Evolutionary conservation across 2,113 vertebrate species (phyloP).

Genomic region (Zapus hudsonius): DNA sequence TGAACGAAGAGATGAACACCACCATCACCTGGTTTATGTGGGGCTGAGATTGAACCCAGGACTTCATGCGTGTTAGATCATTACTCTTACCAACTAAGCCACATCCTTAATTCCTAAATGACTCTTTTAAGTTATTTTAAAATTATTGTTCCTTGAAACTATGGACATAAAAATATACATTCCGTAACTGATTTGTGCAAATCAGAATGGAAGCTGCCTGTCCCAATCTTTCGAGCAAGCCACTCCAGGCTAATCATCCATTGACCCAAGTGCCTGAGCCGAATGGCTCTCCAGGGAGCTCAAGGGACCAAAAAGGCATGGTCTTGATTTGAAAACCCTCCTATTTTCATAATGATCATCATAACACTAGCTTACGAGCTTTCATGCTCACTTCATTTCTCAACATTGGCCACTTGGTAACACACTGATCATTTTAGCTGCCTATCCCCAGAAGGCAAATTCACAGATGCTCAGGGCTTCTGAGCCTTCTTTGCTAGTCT

Average conservation of each 20-base stretch:
- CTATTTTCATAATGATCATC: not conserved
- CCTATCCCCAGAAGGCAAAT: not conserved
- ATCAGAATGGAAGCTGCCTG: not conserved
- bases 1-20: no score
- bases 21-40: no score
- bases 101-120: no score
- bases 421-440: not conserved
- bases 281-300: not conserved
- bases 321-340: not conserved
- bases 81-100: no score
- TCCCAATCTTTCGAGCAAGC: not conserved
- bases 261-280: not conserved
- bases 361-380: not conserved
- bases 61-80: no score
- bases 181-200: not conserved
- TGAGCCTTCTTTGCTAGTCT: not conserved
- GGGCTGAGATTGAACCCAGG: no score
- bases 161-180: not conserved
- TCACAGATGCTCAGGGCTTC: not conserved
- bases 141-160: not conserved
- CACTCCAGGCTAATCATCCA: accelerated
- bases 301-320: not conserved
- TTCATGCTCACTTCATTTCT: not conserved
- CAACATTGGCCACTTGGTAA: not conserved
- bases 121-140: not conserved